Percentiles rank a stretch among this genome's conserved stretches.
Conservation (phyloP, 1,140 invertebrate genomes). For the Drosophila nasuta region DNA sequence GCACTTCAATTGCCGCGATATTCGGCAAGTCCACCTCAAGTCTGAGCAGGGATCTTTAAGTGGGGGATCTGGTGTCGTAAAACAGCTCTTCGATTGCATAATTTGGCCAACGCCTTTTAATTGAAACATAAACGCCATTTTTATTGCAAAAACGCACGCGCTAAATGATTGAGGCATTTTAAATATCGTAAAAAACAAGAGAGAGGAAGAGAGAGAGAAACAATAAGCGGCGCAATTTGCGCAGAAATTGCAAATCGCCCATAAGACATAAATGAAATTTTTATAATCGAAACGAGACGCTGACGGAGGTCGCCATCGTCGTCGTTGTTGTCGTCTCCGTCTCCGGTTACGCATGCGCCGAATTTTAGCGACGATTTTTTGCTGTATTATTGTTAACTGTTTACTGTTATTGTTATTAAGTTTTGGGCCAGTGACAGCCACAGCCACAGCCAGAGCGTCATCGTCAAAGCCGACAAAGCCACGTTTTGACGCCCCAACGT, state of each 20-base stretch:
- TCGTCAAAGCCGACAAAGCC: slow-evolving; percentile 42
- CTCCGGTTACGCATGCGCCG: slow-evolving; percentile 38
- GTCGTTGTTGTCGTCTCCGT: not conserved
- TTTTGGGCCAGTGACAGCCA: slow-evolving; percentile 60
- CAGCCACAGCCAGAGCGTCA: not conserved
- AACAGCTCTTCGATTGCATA: slow-evolving; percentile 50
- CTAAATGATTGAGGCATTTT: slow-evolving; percentile 58
- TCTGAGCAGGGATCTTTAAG: not conserved
- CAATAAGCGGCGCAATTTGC: slow-evolving; percentile 58
- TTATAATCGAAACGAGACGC: slow-evolving; percentile 73
- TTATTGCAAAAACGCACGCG: slow-evolving; percentile 77
- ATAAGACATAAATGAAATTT: slow-evolving; percentile 83
- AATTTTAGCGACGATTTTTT: slow-evolving; percentile 33
- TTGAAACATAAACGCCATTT: slow-evolving; percentile 76
- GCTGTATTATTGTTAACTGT: slow-evolving; percentile 63
- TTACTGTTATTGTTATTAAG: slow-evolving; percentile 71
- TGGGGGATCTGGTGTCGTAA: slow-evolving; percentile 5
- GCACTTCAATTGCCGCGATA: not conserved
- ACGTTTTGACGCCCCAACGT: slow-evolving; percentile 63
- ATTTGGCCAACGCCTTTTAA: slow-evolving; percentile 66
- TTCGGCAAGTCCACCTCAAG: not conserved
- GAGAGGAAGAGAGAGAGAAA: not conserved
- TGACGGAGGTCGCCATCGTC: slow-evolving; percentile 39
- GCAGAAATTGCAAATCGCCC: slow-evolving; percentile 78
- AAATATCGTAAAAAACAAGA: slow-evolving; percentile 40